Evolutionary conservation across 1,140 invertebrate species (phyloP), one percentile per base, ranked within the genome.

Genomic region (Campoletis sonorensis): DNA sequence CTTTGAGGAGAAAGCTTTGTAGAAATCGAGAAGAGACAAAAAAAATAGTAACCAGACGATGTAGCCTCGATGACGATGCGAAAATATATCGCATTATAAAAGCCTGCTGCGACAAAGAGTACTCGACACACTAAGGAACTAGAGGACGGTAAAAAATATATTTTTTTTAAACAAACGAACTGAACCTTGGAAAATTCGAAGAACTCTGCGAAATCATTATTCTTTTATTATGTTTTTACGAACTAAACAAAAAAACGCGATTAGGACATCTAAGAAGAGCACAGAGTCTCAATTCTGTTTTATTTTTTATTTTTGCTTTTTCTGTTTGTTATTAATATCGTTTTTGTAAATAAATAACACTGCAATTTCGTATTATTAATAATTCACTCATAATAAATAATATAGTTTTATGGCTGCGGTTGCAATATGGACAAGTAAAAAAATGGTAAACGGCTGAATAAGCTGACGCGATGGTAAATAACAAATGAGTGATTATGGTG

Each of bases 391-490:
- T 58, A 33, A 67, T 67, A 27, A 67, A 67, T 58, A 58, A 58
- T 58, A 67, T 67, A 67, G 0, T 26, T 30, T 21, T 26, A 73
- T 73, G 71, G 23, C 33, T 33, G 71, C 71, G 40, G 71, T 73
- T 73, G 71, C 71, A 73, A 81, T 73, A 79, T 82, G 70, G 58
- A 51, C 16, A 64, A 77, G 27, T 77, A 27, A 75, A 82, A n/a
- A 79, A 79, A 82, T 86, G 82, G 85, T 80, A 86, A 88, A 89
- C 85, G 88, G 88, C 86, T 84, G 23, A 87, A 84, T 83, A 92
- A 91, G 89, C 87, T 87, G 85, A 88, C 85, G 84, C 81, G 58
- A 67, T 54, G 79, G 86, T 89, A 84, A 67, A 88, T 85, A 87
- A 83, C 23, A 58, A 84, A 90, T 88, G 86, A 85, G 87, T 88